Base-by-base conservation (phyloP, 2,888 invertebrate species). In the Rhingia campestris region DNA sequence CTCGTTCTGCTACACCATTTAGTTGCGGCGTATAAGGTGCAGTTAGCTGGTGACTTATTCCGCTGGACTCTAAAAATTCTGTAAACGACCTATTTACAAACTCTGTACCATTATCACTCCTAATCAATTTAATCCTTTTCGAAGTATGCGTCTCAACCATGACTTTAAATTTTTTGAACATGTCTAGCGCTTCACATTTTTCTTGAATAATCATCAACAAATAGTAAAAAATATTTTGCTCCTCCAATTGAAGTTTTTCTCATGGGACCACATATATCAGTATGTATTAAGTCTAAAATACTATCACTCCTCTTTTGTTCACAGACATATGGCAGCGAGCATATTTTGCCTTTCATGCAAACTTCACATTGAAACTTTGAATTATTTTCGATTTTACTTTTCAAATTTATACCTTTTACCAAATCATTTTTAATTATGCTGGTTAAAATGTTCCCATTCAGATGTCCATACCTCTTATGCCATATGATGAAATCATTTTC, bases 1-100 rank as follows among this genome's bases (percentile, higher is more conserved):
- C 61, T 33, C 88, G 64, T 63, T 88, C 87, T 6, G 86, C 86
- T n/a, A 79, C 33, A 6, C 87, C 87, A 53, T 88, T 88, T 66
- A 88, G 87, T 59, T 88, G 82, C 47, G 88, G 87, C 6, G 86
- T 81, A 80, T 87, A 86, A 32, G 87, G 73, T 51, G 82, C 84
- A 12, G 84, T 86, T 6, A 70, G 51, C 37, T 86, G 81, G 6
- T 72, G 53, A 14, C 73, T 30, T 33, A 88, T 64, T 81, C 87
- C n/a, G n/a, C n/a, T n/a, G n/a, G n/a, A n/a, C n/a, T n/a, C n/a
- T n/a, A n/a, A n/a, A n/a, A n/a, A n/a, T 2, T 85, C n/a, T 67
- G 58, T 67, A 5, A 88, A 54, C 6, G 54, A 70, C 39, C 22
- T 69, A 41, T 69, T 69, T 10, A 63, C 69, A 32, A 61, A 77